A percentile compares a stretch with the other conserved stretches of the same genome.
Conservation (phyloP, 2,888 invertebrate genomes). For the Anarsia innoxiella region DNA sequence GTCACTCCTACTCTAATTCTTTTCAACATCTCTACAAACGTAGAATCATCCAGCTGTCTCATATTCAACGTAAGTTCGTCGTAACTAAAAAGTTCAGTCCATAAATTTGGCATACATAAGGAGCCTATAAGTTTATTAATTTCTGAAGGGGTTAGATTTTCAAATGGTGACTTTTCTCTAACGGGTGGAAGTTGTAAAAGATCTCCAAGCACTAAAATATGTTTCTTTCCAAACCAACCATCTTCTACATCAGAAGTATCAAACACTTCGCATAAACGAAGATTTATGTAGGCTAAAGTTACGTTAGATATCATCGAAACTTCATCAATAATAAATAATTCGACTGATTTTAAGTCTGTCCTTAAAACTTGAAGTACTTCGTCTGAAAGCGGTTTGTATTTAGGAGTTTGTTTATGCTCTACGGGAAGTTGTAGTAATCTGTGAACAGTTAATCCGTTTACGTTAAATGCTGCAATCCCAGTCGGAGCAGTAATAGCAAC, state of each 20-base stretch:
- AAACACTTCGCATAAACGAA: slow-evolving; percentile 25
- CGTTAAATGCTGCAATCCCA: slow-evolving; percentile 35
- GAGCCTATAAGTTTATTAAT: slow-evolving; percentile 23
- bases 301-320: slow-evolving; percentile 22
- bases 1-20: slow-evolving; percentile 23
- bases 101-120: slow-evolving; percentile 22
- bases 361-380: slow-evolving; percentile 21
- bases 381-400: slow-evolving; percentile 27
- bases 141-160: slow-evolving; percentile 21
- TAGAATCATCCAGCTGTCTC: slow-evolving; percentile 18
- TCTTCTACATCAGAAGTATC: slow-evolving; percentile 24
- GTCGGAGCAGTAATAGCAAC: slow-evolving; percentile 24
- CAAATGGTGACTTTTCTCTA: slow-evolving; percentile 25
- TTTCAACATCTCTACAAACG: slow-evolving; percentile 28
- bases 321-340: slow-evolving; percentile 28
- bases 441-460: slow-evolving; percentile 33
- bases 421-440: slow-evolving; percentile 28
- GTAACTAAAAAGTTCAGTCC: slow-evolving; percentile 24
- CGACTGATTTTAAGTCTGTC: slow-evolving; percentile 23
- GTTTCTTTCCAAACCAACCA: slow-evolving; percentile 31
- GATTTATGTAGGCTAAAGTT: slow-evolving; percentile 19
- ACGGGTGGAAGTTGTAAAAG: slow-evolving; percentile 33
- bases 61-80: slow-evolving; percentile 18
- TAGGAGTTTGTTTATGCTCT: slow-evolving; percentile 28
- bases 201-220: slow-evolving; percentile 31